Conservation (phyloP, 2,113 vertebrate species). For the Tupaia chinensis region DNA sequence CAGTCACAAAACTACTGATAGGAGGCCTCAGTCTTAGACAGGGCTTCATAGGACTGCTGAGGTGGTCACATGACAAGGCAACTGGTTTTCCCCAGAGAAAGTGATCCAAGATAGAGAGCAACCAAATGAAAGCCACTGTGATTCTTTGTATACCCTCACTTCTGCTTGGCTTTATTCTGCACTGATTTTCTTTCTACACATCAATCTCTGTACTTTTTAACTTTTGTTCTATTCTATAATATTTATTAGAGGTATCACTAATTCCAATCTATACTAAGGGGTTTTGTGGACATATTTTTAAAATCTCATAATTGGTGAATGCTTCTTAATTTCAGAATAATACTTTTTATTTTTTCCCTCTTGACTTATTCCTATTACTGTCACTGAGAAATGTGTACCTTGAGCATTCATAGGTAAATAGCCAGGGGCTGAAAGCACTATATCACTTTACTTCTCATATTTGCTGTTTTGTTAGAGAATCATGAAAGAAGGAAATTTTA, state of each 20-base stretch:
- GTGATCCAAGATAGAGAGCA: background rate
- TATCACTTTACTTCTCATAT: background rate
- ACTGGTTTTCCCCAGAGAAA: background rate
- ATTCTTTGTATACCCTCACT: background rate
- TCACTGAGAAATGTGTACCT: background rate
- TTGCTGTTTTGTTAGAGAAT: background rate
- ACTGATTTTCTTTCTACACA: background rate
- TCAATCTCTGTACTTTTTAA: background rate
- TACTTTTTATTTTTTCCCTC: background rate
- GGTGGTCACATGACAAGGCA: background rate
- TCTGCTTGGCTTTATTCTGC: background rate
- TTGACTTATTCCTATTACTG: background rate
- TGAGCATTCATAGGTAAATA: background rate
- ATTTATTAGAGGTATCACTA: background rate
- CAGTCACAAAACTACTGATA: background rate
- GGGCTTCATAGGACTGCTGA: background rate
- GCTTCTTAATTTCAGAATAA: background rate
- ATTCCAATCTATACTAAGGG: background rate
- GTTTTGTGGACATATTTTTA: background rate
- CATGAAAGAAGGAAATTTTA: background rate
- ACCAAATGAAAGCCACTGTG: background rate
- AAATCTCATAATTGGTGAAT: background rate
- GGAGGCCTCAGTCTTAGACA: background rate
- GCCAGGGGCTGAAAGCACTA: background rate
- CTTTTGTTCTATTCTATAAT: background rate